Conservation (phyloP, 1,140 invertebrate species). For the Zaprionus capensis region DNA sequence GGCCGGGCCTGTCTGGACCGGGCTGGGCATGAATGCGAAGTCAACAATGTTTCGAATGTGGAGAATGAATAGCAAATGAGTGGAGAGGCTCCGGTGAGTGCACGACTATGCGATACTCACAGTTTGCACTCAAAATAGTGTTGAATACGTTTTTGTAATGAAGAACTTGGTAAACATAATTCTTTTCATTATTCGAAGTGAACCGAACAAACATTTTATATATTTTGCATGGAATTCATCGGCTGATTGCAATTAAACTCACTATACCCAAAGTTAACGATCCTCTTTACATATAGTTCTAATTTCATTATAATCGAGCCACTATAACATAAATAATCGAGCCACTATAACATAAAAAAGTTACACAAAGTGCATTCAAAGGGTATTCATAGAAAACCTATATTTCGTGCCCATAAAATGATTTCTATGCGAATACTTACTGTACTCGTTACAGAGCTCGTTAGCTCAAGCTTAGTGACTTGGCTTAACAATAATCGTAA, state of each 20-base stretch:
- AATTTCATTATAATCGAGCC: neutral
- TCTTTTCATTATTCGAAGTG: no score
- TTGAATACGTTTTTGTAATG: neutral
- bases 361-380: no score
- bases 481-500: neutral
- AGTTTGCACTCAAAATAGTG: neutral
- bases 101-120: neutral
- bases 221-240: no score
- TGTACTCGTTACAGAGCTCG: neutral
- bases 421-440: neutral
- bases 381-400: no score
- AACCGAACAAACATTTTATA: no score
- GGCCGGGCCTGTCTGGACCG: no score
- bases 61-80: slow-evolving; percentile 37
- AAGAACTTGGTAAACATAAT: no score
- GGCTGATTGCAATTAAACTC: neutral
- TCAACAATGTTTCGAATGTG: slow-evolving; percentile 28
- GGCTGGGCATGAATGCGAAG: slow-evolving; percentile 42
- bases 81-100: neutral
- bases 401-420: no score
- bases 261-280: neutral
- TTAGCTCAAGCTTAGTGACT: neutral
- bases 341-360: neutral
- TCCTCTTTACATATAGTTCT: neutral
- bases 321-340: neutral